These are phyloP conservation scores for Phylloscopus trochiloides DNA, from an alignment of 2,113 vertebrate species.

Conservation along the genomic window DNA sequence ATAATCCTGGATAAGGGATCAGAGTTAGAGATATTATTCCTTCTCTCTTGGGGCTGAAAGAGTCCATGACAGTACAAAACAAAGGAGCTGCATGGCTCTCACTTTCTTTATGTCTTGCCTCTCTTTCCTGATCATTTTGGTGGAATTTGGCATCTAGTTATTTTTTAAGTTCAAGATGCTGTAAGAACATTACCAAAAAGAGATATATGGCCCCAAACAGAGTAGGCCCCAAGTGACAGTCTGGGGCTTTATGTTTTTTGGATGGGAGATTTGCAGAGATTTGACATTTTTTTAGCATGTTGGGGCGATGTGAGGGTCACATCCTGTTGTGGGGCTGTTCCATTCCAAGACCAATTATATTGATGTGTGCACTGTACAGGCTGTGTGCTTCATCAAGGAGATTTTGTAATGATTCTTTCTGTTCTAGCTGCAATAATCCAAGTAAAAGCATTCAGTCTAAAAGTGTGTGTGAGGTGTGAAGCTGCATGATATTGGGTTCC, in stretches of 20 bases:
- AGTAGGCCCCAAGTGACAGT: neutral
- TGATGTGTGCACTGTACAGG: neutral
- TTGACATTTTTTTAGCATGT: neutral
- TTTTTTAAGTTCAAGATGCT: neutral
- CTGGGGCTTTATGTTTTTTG: neutral
- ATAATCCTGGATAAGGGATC: neutral
- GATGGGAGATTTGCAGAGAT: no score
- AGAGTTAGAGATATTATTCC: neutral
- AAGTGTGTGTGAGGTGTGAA: neutral
- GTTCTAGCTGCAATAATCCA: neutral
- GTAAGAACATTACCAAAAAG: neutral
- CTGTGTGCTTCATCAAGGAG: neutral
- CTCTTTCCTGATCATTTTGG: neutral
- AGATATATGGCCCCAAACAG: neutral
- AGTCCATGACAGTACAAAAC: neutral
- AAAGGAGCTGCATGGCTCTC: neutral
- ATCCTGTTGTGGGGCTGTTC: neutral
- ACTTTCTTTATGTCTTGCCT: neutral
- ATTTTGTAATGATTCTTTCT: neutral
- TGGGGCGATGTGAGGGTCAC: neutral
- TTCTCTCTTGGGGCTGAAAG: neutral
- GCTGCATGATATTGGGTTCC: neutral
- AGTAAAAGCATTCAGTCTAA: neutral
- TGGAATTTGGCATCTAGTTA: neutral
- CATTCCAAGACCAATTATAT: fast-evolving